phyloP scores from a whole-genome alignment of 1,140 invertebrate genomes.

The Caligus rogercresseyi region DNA sequence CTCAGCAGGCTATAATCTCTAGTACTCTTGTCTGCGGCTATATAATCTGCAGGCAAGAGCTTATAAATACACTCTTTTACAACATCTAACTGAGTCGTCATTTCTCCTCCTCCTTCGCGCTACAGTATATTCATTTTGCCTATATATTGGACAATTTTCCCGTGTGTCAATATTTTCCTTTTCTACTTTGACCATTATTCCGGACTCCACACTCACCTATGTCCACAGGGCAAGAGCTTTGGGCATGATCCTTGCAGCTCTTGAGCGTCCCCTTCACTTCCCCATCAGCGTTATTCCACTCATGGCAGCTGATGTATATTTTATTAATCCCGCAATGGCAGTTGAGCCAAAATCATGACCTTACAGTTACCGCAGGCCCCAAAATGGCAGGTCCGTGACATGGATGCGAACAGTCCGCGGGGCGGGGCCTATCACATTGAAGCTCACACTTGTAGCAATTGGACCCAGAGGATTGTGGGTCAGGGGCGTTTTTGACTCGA shows the following conservation, averaged over 20 bases:
- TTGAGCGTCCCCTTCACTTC: slow-evolving; percentile 37
- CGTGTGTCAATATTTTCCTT: no score
- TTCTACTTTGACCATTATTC: no score
- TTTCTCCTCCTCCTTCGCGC: no score
- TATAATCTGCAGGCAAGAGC: no score
- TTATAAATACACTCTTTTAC: no score
- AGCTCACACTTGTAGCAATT: slow-evolving; percentile 53
- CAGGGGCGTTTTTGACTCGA: slow-evolving; percentile 30
- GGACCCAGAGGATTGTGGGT: slow-evolving; percentile 28
- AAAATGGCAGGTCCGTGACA: slow-evolving; percentile 57
- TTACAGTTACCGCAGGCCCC: slow-evolving; percentile 38
- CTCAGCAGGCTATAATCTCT: no score
- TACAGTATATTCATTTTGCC: no score
- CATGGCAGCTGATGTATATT: slow-evolving; percentile 48
- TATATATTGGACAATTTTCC: no score
- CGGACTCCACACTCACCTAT: no score
- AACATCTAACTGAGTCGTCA: no score
- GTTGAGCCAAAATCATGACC: slow-evolving; percentile 44
- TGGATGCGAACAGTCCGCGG: slow-evolving; percentile 53
- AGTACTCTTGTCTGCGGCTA: no score
- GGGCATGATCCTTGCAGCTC: slow-evolving; percentile 68
- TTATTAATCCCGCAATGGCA: slow-evolving; percentile 63
- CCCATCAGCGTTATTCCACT: slow-evolving; percentile 37
- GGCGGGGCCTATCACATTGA: slow-evolving; percentile 45
- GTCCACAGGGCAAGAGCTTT: slow-evolving; percentile 43